phyloP scores from a whole-genome alignment of 2,797 vertebrate genomes.

The Tolypeutes matacus region DNA sequence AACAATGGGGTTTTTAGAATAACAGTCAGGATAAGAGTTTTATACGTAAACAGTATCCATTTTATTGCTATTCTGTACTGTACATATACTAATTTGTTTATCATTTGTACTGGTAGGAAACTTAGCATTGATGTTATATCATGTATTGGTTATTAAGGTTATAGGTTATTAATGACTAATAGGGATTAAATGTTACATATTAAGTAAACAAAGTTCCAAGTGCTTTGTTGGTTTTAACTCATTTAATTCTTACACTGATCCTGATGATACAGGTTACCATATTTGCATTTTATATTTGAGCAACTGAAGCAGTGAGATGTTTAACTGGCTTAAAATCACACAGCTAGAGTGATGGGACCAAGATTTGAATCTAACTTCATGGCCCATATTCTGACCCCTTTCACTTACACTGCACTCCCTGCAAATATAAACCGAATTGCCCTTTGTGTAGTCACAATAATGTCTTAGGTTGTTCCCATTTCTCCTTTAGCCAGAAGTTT shows the following conservation, averaged over 20 bases:
- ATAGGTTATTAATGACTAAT: conserved; percentile 15
- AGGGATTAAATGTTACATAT: background rate
- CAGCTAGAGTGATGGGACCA: background rate
- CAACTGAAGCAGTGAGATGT: background rate
- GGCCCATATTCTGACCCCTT: background rate
- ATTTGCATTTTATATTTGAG: background rate
- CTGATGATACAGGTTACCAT: background rate
- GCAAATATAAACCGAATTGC: background rate
- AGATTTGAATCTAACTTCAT: background rate
- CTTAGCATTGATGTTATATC: background rate
- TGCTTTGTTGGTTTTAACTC: background rate
- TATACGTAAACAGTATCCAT: background rate
- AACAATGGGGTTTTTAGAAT: conserved; percentile 1
- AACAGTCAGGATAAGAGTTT: background rate
- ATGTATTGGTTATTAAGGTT: background rate
- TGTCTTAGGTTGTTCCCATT: background rate
- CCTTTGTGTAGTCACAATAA: background rate
- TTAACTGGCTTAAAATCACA: background rate
- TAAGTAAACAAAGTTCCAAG: background rate
- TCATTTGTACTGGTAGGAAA: background rate
- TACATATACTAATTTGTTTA: background rate
- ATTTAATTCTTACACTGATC: background rate
- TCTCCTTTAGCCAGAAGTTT: background rate
- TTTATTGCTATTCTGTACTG: background rate
- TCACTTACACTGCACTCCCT: accelerated